These are phyloP conservation scores for Pectinophora gossypiella DNA, from an alignment of 1,140 invertebrate species.

Conservation along the genomic window DNA sequence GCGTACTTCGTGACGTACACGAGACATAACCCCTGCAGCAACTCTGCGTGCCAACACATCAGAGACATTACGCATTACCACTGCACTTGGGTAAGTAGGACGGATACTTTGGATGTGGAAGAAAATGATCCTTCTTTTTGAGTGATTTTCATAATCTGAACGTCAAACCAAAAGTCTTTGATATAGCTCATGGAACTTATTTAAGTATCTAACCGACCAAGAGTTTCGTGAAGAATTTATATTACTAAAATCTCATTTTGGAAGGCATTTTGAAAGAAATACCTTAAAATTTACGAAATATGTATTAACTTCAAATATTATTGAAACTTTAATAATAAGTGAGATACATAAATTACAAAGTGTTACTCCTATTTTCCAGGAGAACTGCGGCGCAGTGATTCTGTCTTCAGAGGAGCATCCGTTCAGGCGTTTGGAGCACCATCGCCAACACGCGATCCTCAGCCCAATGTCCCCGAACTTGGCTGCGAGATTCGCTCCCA, in stretches of 20 bases:
- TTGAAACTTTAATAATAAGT: too few species aligned
- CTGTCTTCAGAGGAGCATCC: slow-evolving; percentile 86
- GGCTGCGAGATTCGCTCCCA: slow-evolving; percentile 69
- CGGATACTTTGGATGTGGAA: not conserved
- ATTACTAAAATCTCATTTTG: too few species aligned
- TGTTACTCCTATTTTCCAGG: slow-evolving; percentile 81
- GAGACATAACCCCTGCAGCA: slow-evolving; percentile 78
- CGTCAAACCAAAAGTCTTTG: too few species aligned
- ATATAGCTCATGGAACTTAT: too few species aligned
- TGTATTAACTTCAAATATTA: too few species aligned
- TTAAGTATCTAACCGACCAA: too few species aligned
- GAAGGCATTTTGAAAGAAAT: too few species aligned
- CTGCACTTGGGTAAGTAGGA: slow-evolving; percentile 83
- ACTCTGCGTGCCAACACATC: slow-evolving; percentile 85
- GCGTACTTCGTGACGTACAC: slow-evolving; percentile 83
- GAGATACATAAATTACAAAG: too few species aligned
- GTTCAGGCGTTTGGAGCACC: slow-evolving; percentile 91
- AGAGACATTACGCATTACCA: slow-evolving; percentile 91
- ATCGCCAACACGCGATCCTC: slow-evolving; percentile 86
- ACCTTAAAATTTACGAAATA: too few species aligned
- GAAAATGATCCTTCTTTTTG: too few species aligned
- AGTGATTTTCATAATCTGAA: too few species aligned
- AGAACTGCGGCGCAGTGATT: slow-evolving; percentile 91
- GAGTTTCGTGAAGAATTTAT: too few species aligned
- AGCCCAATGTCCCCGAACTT: slow-evolving; percentile 78